Conservation (phyloP, 2,888 invertebrate species). For the Phengaris arion region DNA sequence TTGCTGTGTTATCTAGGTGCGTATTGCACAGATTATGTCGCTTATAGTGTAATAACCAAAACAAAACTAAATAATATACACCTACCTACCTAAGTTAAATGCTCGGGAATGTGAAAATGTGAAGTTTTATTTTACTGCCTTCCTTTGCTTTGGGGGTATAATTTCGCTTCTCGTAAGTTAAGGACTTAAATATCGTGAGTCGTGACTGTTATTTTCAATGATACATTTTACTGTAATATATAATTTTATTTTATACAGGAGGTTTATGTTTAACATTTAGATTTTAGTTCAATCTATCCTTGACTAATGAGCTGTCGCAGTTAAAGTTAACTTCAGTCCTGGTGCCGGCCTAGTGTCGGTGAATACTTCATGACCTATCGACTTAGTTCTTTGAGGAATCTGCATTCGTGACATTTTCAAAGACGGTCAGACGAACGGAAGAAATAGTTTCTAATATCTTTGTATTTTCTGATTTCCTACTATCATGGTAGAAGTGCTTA, state of each 20-base stretch:
- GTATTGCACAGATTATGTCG: neutral
- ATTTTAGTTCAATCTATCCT: neutral
- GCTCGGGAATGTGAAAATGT: too few relatives aligned
- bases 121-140: too few relatives aligned
- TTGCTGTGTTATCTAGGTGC: conserved; percentile 31
- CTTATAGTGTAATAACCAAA: too few relatives aligned
- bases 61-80: too few relatives aligned
- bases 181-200: neutral
- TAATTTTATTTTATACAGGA: too few relatives aligned
- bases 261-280: neutral
- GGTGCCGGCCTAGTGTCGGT: neutral
- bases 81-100: too few relatives aligned
- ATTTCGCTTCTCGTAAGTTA: neutral
- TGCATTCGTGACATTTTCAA: neutral
- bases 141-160: neutral
- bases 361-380: neutral
- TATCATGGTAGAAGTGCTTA: too few relatives aligned
- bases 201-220: too few relatives aligned
- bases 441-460: neutral
- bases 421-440: neutral
- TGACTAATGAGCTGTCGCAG: neutral
- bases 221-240: too few relatives aligned
- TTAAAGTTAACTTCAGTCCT: neutral
- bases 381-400: neutral
- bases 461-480: too few relatives aligned